These are phyloP conservation scores for Podocnemis expansa DNA, from an alignment of 2,113 vertebrate species.

Conservation along the genomic window DNA sequence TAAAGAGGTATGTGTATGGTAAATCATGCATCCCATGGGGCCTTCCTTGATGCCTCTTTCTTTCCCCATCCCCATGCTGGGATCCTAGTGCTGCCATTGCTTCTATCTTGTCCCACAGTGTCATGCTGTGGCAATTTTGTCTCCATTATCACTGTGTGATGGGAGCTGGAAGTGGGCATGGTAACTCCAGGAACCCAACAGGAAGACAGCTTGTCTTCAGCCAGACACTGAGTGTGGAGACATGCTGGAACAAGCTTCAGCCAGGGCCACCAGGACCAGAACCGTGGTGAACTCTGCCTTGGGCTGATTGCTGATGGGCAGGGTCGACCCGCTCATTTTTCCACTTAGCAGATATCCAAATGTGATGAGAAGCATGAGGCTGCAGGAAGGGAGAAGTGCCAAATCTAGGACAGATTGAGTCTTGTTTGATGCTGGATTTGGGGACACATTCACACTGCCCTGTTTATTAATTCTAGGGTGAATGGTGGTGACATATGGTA, in stretches of 20 bases:
- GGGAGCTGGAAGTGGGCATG: not conserved
- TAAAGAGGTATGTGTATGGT: too few species aligned
- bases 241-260: not conserved
- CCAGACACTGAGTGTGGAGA: not conserved
- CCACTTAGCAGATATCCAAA: not conserved
- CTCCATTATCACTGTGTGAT: not conserved
- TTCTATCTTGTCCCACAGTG: rapidly evolving
- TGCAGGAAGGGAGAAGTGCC: not conserved
- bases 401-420: rapidly evolving
- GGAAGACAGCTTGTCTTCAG: not conserved
- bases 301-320: not conserved
- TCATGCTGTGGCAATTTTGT: not conserved
- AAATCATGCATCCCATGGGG: not conserved
- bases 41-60: not conserved
- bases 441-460: rapidly evolving
- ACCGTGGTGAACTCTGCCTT: not conserved
- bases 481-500: not conserved
- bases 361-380: not conserved
- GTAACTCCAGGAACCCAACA: not conserved
- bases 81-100: not conserved
- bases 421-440: not conserved
- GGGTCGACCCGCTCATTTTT: not conserved
- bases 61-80: not conserved
- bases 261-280: not conserved
- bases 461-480: not conserved